Evolutionary conservation across 2,113 vertebrate species (phyloP), one percentile per base, ranked within the genome.

Genomic region (Potamarius usumacintae): DNA sequence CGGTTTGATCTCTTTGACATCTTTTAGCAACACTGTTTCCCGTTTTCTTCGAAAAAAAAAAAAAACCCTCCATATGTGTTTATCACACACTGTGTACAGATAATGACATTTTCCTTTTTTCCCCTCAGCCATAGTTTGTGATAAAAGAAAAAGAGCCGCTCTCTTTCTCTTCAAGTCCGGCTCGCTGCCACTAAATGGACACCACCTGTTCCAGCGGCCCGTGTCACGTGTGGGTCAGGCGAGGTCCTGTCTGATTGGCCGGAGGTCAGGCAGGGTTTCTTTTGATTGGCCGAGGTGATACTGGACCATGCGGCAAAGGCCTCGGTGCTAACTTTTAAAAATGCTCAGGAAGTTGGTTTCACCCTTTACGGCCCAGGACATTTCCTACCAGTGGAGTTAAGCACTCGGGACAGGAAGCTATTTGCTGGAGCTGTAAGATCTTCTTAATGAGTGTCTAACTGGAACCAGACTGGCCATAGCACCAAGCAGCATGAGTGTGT

Each of bases 371-470:
- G 95, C 95, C 94, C 90, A 93, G 94, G 94, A 96, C 96, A 96
- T 96, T 98, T 97, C 96, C 96, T 96, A 96, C 96, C 97, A 97
- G 95, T 95, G 93, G 96, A 97, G 96, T 97, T 97, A 97, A 98
- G 96, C 96, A 96, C 96, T 98, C 94, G 92, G 96, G 96, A 97
- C 97, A 99, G 98, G 97, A 99, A 99, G 95, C 96, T 95, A 97
- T 98, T 99, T 97, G 94, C 96, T 94, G 92, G 92, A 95, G 94
- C 96, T 92, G 96, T 99, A 97, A 99, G 98, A 98, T 98, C 97
- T 98, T 96, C 96, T 97, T 98, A 99, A 99, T 98, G 97, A 97
- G 96, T 96, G 96, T 94, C 96, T 98, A 99, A 99, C 97, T 96
- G 96, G 97, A 98, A 99, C 97, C 98, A 99, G 97, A 95, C 95